Percentiles rank a stretch among this genome's conserved stretches.
These are phyloP conservation scores for Chorisops tibialis DNA, from an alignment of 2,888 invertebrate species.

Conservation along the genomic window DNA sequence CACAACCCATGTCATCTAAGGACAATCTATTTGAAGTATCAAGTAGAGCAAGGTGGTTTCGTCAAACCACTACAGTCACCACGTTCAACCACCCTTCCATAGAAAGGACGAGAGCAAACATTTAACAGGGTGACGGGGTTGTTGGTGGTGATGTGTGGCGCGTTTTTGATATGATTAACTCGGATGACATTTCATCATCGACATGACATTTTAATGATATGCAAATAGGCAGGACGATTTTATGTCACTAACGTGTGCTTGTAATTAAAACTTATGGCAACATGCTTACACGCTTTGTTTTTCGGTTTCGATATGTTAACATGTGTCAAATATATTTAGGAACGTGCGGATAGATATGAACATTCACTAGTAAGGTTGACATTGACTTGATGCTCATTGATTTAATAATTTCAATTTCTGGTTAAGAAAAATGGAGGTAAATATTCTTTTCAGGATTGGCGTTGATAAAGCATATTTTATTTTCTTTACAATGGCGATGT, in stretches of 20 bases:
- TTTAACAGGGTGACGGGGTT: not conserved
- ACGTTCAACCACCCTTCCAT: not conserved
- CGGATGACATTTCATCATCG: constrained; percentile 31
- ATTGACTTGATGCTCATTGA: too few species aligned
- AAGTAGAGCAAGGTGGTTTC: not conserved
- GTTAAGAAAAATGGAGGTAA: too few species aligned
- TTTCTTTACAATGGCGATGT: too few species aligned
- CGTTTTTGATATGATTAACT: constrained; percentile 24
- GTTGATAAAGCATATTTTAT: too few species aligned
- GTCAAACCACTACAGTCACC: not conserved
- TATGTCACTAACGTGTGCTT: constrained; percentile 13
- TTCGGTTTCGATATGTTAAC: not conserved
- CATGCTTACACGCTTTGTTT: not conserved
- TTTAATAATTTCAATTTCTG: too few species aligned
- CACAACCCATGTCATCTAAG: constrained; percentile 18
- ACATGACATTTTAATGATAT: constrained; percentile 33
- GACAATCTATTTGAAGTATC: constrained; percentile 12
- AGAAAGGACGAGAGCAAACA: constrained; percentile 15
- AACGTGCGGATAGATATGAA: too few species aligned
- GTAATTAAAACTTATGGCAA: constrained; percentile 20
- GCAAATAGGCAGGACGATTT: constrained; percentile 31
- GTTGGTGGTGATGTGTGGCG: not conserved
- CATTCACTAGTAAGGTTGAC: too few species aligned
- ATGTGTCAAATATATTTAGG: not conserved
- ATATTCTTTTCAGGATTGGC: too few species aligned